These are phyloP conservation scores for Marcusenius ussheri DNA, from an alignment of 2,113 vertebrate species.

Conservation along the genomic window DNA sequence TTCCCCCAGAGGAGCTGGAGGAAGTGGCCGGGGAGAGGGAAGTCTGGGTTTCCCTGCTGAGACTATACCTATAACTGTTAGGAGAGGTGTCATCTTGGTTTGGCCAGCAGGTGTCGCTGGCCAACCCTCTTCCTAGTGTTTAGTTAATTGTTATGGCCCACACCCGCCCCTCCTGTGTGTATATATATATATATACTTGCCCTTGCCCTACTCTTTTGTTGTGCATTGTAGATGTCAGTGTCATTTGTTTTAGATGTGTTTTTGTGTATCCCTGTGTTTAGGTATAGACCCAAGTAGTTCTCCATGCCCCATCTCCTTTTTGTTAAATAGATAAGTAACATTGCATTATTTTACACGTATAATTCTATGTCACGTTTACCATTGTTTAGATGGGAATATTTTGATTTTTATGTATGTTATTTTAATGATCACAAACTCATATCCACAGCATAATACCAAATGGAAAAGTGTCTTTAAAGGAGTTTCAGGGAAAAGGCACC, in stretches of 20 bases:
- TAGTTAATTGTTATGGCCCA: too few relatives aligned
- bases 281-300: background rate
- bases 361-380: background rate
- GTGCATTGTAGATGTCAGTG: background rate
- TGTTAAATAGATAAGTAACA: background rate
- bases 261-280: background rate
- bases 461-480: background rate
- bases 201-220: background rate
- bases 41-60: too few relatives aligned
- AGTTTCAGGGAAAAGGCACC: background rate
- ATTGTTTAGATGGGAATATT: background rate
- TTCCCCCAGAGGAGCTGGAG: too few relatives aligned
- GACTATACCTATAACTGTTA: too few relatives aligned
- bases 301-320: background rate
- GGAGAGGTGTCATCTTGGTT: background rate
- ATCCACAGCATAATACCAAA: background rate
- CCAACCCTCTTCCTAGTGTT: background rate
- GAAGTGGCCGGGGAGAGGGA: too few relatives aligned
- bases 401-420: background rate
- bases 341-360: background rate
- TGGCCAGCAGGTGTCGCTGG: background rate
- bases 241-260: background rate
- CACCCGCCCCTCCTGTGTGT: too few relatives aligned
- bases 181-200: background rate
- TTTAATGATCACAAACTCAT: background rate